Evolutionary conservation across 1,140 invertebrate species (phyloP).

Genomic region (Triops longicaudatus): DNA sequence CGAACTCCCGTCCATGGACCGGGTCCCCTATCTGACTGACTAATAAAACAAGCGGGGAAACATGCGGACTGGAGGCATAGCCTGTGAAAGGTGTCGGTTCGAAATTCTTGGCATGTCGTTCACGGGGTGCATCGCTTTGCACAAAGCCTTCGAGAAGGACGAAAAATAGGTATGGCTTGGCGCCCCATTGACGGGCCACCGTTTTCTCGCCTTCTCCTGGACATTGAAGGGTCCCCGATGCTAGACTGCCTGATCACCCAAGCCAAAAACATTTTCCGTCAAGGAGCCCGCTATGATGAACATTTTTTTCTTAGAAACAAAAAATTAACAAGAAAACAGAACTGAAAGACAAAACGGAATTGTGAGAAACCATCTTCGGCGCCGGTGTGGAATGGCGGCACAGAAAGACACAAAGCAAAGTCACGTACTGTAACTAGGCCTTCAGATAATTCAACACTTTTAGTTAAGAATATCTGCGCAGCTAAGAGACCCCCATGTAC

Average conservation of each 20-base stretch:
- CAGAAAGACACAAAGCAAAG: neutral
- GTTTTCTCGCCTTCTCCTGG: conserved; percentile 6
- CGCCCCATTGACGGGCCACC: conserved; percentile 13
- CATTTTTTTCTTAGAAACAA: neutral
- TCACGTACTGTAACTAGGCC: neutral
- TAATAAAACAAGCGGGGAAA: conserved; percentile 15
- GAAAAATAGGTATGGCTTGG: conserved; percentile 7
- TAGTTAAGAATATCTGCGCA: neutral
- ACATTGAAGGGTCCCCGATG: neutral
- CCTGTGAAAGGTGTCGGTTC: conserved; percentile 1
- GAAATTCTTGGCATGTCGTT: conserved; percentile 12
- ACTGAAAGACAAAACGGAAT: neutral
- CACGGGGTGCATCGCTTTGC: neutral
- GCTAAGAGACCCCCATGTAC: neutral
- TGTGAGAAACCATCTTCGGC: neutral
- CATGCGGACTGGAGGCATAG: conserved; percentile 3
- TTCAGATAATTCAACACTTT: neutral
- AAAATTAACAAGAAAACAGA: neutral
- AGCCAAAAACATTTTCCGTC: neutral
- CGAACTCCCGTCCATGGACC: neutral
- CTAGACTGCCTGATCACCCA: conserved; percentile 8
- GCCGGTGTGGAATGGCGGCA: neutral
- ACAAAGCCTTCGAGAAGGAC: neutral
- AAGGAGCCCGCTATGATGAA: neutral
- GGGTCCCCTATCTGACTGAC: neutral